Conservation (phyloP, 2,888 invertebrate species). For the Nasonovia ribisnigri region DNA sequence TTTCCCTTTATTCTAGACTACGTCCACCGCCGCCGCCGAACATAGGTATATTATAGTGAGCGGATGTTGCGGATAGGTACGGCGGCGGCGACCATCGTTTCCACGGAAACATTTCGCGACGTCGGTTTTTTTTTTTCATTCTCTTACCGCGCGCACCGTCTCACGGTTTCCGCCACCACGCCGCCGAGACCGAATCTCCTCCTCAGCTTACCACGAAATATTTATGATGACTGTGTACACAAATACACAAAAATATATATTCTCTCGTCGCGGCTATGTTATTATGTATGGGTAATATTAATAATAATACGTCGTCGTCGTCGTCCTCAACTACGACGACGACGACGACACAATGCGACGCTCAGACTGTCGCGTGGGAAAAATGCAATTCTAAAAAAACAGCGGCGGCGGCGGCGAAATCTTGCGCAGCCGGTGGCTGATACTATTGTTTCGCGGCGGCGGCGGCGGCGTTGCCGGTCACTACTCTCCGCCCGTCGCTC, state of each 20-base stretch:
- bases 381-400: not conserved
- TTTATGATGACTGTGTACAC: not conserved
- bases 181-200: not conserved
- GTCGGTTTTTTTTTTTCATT: not conserved
- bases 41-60: not conserved
- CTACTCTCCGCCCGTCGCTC: not conserved
- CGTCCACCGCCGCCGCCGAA: not conserved
- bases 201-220: not conserved
- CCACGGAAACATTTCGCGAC: constrained; percentile 47
- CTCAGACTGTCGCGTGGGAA: not conserved
- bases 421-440: not conserved
- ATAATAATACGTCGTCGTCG: not conserved
- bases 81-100: constrained; percentile 32
- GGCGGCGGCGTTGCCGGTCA: not conserved
- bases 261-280: not conserved
- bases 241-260: not conserved
- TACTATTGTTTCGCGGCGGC: not conserved
- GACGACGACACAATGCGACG: not conserved
- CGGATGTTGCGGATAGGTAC: not conserved
- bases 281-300: not conserved
- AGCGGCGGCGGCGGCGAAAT: not conserved
- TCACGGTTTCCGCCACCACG: not conserved
- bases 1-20: not conserved
- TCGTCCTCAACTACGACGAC: too few relatives aligned
- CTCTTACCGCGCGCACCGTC: not conserved